Base-by-base conservation (phyloP, 2,113 vertebrate species). In the Danio rerio region DNA sequence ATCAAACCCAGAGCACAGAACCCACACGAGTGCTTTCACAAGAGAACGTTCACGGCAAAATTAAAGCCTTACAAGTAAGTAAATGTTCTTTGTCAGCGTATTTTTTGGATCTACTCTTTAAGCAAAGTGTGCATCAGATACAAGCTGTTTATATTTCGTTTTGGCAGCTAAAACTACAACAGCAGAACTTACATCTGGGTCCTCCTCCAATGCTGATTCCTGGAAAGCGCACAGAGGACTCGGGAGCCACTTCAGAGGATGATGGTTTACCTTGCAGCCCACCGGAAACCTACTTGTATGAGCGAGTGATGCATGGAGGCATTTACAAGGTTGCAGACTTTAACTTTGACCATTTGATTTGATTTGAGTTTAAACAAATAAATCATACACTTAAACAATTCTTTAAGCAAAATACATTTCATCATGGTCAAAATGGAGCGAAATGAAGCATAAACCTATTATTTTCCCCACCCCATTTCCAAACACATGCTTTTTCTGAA, bases 201-300 rank as follows among this genome's bases (percentile, higher is more conserved):
- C 92, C 91, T 4, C 93, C 93, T 83, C 91, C 92, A 0, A 89
- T 94, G 83, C 83, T 88, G 53, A 87, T 92, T 53, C 85, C 92
- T 75, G 81, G 85, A 74, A 95, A 94, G 83, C 89, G 92, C 66
- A 83, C 86, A 15, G 96, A 96, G 52, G 96, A 97, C 69, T 79
- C 94, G 0, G 95, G 95, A 73, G 90, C 94, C 71, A 96, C 94
- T 86, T 97, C 96, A 66, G 96, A 97, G 89, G 96, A 96, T 2
- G 96, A 97, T 9, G 96, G 96, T 56, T 91, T 97, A 65, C 96
- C 96, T 82, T 92, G 92, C 42, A 97, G 96, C 80, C 96, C 96
- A 86, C 95, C 95, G 10, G 95, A 96, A 88, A 92, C 92, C 53
- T 94, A 90, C 66, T 87, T 94, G 8, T 93, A 93, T 0, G 95